These are phyloP conservation scores for Ephialtes manifestator DNA, from an alignment of 2,888 invertebrate species.

Conservation along the genomic window DNA sequence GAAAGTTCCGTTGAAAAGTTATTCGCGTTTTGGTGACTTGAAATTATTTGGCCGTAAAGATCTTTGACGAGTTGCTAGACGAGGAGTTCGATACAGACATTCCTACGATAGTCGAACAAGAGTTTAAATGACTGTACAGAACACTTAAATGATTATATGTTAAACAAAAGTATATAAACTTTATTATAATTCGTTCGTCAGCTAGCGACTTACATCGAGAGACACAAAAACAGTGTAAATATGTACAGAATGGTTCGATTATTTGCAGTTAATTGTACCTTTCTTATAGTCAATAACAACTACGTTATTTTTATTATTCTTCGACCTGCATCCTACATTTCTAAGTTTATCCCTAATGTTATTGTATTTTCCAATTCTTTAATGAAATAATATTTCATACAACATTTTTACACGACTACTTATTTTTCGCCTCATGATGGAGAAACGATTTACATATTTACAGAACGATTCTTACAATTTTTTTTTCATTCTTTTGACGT, in stretches of 20 bases:
- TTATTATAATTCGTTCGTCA: slow-evolving; percentile 32
- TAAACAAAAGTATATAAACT: slow-evolving; percentile 37
- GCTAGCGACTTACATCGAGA: slow-evolving; percentile 4
- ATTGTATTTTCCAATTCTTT: slow-evolving; percentile 13
- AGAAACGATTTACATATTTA: not conserved
- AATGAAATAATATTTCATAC: slow-evolving; percentile 35
- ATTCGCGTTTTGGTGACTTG: slow-evolving; percentile 16
- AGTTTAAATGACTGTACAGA: slow-evolving; percentile 41
- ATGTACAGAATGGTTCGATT: slow-evolving; percentile 59
- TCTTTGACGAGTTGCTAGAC: slow-evolving; percentile 17
- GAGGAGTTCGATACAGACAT: slow-evolving; percentile 57
- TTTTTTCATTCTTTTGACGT: not conserved
- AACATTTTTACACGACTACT: not conserved
- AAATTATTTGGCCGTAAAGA: slow-evolving; percentile 33
- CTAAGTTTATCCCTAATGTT: slow-evolving; percentile 14
- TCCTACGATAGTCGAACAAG: slow-evolving; percentile 45
- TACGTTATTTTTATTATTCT: slow-evolving; percentile 22
- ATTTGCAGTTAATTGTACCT: slow-evolving; percentile 34
- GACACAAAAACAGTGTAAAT: slow-evolving; percentile 57
- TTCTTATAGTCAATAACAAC: slow-evolving; percentile 26
- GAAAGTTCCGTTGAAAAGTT: slow-evolving; percentile 19
- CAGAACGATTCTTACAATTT: not conserved
- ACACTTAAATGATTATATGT: slow-evolving; percentile 18
- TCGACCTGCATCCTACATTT: not conserved
- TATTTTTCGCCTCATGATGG: not conserved